These are phyloP conservation scores for Rhopalosiphum maidis DNA, from an alignment of 1,140 invertebrate species.

Conservation along the genomic window DNA sequence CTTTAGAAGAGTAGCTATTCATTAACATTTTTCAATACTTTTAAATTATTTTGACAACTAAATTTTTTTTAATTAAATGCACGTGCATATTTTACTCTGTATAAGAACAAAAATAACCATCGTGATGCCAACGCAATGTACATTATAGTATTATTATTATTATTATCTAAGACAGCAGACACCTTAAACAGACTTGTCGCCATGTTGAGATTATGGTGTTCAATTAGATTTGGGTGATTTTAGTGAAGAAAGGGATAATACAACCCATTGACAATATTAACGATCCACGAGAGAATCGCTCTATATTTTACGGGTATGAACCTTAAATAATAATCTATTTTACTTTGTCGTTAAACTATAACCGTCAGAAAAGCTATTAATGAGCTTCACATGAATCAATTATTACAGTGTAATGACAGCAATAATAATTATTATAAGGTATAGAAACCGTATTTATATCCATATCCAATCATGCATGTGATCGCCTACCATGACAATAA, in stretches of 20 bases:
- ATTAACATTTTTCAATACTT: neutral
- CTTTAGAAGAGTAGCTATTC: neutral
- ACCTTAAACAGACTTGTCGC: neutral
- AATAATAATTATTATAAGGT: neutral
- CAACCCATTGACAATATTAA: neutral
- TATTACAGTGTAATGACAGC: neutral
- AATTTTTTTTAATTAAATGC: neutral
- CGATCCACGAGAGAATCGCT: neutral
- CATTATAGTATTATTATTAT: too few relatives aligned
- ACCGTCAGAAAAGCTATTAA: neutral
- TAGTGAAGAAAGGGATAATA: neutral
- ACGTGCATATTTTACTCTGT: neutral
- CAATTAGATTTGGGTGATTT: neutral
- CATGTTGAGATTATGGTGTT: neutral
- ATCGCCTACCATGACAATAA: neutral
- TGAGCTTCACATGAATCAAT: constrained; percentile 19
- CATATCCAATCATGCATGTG: neutral
- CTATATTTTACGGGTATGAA: neutral
- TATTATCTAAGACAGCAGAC: neutral
- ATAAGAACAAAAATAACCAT: neutral
- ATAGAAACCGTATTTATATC: neutral
- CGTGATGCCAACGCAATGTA: too few relatives aligned
- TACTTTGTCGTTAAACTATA: neutral
- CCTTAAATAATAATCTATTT: neutral
- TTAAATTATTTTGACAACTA: neutral